phyloP scores from a whole-genome alignment of 2,113 vertebrate genomes.

The Muntiacus reevesi region DNA sequence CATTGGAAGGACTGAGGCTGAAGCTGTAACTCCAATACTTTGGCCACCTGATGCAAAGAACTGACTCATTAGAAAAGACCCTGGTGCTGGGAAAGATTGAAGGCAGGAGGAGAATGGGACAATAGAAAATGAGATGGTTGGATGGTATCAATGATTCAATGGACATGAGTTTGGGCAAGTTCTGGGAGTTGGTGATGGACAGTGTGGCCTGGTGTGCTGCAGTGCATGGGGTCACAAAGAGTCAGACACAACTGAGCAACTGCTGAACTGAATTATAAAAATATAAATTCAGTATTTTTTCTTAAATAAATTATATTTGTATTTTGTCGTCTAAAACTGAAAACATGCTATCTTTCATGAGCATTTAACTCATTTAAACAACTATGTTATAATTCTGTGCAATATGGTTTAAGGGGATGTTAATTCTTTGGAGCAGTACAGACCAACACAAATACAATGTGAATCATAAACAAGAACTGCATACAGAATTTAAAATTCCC shows the following conservation, averaged over 20 bases:
- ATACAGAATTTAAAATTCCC: not conserved
- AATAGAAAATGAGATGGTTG: not conserved
- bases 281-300: not conserved
- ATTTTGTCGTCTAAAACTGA: constrained; percentile 17
- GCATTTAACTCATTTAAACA: not conserved
- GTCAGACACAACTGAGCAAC: not conserved
- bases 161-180: not conserved
- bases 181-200: not conserved
- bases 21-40: too few relatives aligned
- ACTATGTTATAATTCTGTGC: not conserved
- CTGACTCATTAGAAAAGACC: too few relatives aligned
- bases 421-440: not conserved
- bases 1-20: too few relatives aligned
- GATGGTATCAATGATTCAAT: not conserved
- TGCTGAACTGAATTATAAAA: not conserved
- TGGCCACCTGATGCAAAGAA: too few relatives aligned
- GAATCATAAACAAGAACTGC: not conserved
- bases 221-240: rapidly evolving
- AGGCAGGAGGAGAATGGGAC: too few relatives aligned
- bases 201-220: not conserved
- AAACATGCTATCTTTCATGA: not conserved
- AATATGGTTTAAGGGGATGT: not conserved
- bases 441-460: not conserved
- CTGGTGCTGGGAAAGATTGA: too few relatives aligned
- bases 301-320: constrained; percentile 4